Base-by-base conservation (phyloP, 2,888 invertebrate genomes). In the Theretra japonica region DNA sequence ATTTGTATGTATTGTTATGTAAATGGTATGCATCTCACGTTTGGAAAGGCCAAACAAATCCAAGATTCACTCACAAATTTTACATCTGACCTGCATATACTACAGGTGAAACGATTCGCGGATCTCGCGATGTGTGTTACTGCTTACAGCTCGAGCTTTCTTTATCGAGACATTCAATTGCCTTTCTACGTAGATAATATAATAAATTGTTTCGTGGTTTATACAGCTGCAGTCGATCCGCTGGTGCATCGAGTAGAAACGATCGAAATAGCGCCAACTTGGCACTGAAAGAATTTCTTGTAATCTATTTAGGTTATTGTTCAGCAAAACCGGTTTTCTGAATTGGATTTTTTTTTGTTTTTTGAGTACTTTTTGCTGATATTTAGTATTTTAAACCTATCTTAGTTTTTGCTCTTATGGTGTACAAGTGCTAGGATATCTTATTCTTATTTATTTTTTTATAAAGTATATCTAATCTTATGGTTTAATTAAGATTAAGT, bases 11-110 rank as follows among this genome's bases (percentile, higher is more conserved):
- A 62, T 62, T 19, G 15, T 28, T 70, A 33, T 33, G 53, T 30
- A 30, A 65, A 71, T 56, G 53, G 56, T 56, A 71, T 65, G 62
- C 70, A 19, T 15, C 62, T 65, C 62, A 33, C 33, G 62, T 41
- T 8, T 56, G 25, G 56, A 53, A 41, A 65, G 23, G 62, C 70
- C 33, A 30, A 58, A n/a, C 15, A 25, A 23, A 28, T 7, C 7
- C 7, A 50, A 65, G 53, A 62, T 65, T 56, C 56, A 30, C 62
- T 41, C 21, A 30, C 30, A 30, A 50, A 60, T 53, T 70, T 53
- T 71, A 33, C 65, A 71, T 71, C 56, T 65, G 65, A 71, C 65
- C 60, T 56, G 56, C 70, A 56, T 56, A 30, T 53, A 50, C 60
- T 70, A 62, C 30, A n/a, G 30, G 70, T 62, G 70, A 71, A 56